Evolutionary conservation across 2,888 invertebrate species (phyloP).

Genomic region (Epiblema foenella): DNA sequence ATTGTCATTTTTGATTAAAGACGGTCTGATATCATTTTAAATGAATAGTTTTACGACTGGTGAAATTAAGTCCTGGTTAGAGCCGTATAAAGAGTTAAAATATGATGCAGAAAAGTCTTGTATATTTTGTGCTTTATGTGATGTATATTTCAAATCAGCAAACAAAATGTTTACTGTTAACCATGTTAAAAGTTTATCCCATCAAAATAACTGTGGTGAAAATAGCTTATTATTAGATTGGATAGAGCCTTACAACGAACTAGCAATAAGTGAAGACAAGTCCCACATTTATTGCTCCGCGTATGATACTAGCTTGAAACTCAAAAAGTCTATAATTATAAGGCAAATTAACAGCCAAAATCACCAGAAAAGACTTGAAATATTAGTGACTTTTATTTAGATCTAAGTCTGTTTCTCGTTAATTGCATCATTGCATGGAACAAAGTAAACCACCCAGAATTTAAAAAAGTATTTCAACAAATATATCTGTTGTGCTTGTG

Average conservation of each 20-base stretch:
- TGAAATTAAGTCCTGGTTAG: background rate
- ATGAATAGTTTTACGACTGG: background rate
- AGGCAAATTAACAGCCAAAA: background rate
- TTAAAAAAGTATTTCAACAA: conserved; percentile 9
- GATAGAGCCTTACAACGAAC: conserved; percentile 1
- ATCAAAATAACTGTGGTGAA: conserved; percentile 20
- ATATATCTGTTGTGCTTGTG: conserved; percentile 6
- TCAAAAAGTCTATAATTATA: background rate
- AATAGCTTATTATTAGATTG: too few species aligned
- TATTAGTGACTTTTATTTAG: conserved; percentile 1
- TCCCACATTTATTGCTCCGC: conserved; percentile 7
- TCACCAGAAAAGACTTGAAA: background rate
- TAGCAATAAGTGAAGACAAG: conserved; percentile 15
- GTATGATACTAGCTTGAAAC: conserved; percentile 1
- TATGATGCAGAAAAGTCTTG: background rate
- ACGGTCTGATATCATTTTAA: background rate
- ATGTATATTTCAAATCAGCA: background rate
- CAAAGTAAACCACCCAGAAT: conserved; percentile 9
- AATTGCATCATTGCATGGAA: conserved; percentile 8
- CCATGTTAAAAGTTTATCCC: conserved; percentile 8
- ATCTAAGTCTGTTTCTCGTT: background rate
- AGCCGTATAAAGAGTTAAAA: too few species aligned
- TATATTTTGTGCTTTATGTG: background rate
- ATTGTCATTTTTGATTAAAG: too few species aligned
- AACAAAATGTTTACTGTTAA: conserved; percentile 8